phyloP scores from a whole-genome alignment of 2,888 invertebrate genomes.

The Drosophila affinis region DNA sequence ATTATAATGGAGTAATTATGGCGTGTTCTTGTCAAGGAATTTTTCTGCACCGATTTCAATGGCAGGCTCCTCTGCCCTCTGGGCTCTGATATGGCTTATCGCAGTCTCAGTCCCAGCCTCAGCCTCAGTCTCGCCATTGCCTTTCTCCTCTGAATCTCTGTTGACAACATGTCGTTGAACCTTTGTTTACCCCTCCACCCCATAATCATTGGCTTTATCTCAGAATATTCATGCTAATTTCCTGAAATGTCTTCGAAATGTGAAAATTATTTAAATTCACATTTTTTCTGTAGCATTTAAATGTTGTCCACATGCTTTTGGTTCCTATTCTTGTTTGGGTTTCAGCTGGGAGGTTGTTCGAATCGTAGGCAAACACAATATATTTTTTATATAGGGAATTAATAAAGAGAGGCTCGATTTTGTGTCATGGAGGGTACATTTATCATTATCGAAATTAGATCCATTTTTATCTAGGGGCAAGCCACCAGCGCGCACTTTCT shows the following conservation, averaged over 20 bases:
- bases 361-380: neutral
- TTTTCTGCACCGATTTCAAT: slow-evolving; percentile 58
- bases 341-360: neutral
- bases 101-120: neutral
- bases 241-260: slow-evolving; percentile 50
- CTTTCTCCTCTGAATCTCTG: neutral
- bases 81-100: slow-evolving; percentile 39
- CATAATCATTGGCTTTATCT: slow-evolving; percentile 32
- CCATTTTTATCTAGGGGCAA: no score
- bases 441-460: no score
- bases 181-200: slow-evolving; percentile 27
- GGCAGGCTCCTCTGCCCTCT: slow-evolving; percentile 20
- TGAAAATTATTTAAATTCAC: slow-evolving; percentile 64
- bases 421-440: no score
- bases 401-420: no score
- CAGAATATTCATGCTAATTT: slow-evolving; percentile 62
- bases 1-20: slow-evolving; percentile 76
- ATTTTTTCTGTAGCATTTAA: slow-evolving; percentile 15
- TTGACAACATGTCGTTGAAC: slow-evolving; percentile 73
- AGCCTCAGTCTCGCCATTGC: neutral
- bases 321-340: neutral
- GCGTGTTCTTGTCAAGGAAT: slow-evolving; percentile 62
- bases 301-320: slow-evolving; percentile 3
- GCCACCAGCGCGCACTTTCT: no score
- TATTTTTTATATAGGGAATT: no score